These are phyloP conservation scores for Myotis findleyi DNA, from an alignment of 2,797 vertebrate species.

Conservation along the genomic window DNA sequence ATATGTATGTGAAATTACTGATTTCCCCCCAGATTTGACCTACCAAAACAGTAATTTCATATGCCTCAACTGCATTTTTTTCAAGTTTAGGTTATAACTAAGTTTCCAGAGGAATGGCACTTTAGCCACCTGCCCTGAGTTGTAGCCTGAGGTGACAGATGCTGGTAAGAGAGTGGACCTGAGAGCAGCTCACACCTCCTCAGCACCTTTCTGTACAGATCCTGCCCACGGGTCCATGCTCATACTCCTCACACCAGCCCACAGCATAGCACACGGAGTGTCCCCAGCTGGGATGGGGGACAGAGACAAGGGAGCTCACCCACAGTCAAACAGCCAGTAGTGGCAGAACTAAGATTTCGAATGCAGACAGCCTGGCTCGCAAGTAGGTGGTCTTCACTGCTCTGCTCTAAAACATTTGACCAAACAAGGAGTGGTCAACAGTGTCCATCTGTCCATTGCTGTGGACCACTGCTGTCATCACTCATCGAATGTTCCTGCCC, in stretches of 20 bases:
- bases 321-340: not conserved
- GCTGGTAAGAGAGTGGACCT: too few species aligned
- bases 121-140: not conserved
- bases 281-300: not conserved
- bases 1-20: not conserved
- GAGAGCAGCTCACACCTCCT: not conserved
- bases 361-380: not conserved
- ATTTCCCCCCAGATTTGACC: not conserved
- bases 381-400: not conserved
- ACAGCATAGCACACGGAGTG: rapidly evolving
- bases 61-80: not conserved
- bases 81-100: not conserved
- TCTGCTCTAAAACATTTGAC: not conserved
- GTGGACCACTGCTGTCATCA: not conserved
- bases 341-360: not conserved
- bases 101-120: not conserved
- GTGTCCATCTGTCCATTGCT: not conserved
- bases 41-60: not conserved
- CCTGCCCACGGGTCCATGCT: not conserved
- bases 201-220: not conserved
- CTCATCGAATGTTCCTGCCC: not conserved
- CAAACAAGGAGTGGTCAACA: not conserved
- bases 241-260: not conserved
- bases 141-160: not conserved
- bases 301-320: not conserved